Base-by-base conservation (phyloP, 2,888 invertebrate genomes). In the Athalia cordata region DNA sequence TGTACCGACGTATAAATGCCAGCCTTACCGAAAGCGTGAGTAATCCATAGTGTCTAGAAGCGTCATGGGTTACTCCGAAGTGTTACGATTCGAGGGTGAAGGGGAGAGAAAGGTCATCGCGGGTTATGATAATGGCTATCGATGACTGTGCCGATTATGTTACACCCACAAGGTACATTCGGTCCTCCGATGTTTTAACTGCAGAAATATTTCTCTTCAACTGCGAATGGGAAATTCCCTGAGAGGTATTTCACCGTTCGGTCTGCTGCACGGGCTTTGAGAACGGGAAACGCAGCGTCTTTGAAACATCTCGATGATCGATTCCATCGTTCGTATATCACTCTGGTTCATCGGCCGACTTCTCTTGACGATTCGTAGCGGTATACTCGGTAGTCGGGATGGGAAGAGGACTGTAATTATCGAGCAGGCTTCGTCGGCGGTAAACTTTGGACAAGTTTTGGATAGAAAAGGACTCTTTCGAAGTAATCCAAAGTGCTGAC, bases 401-500 rank as follows among this genome's bases (percentile, higher is more conserved):
- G 62, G 29, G 59, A 11, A 15, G 29, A 5, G 52, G 29, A 29
- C 43, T 29, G 49, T 52, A 62, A 62, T 75, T 50, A 64, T 6
- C 6, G 11, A 13, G 8, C n/a, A 29, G 3, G n/a, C 68, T 55
- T 43, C 13, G 59, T 15, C 3, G 47, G 43, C 29, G 29, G 6
- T 62, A 13, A 52, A 75, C n/a, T 75, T 64, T 11, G 43, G n/a
- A 8, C 4, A 62, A 62, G 47, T 64, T 75, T 50, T 15, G 50
- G 13, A 59, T 59, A 72, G n/a, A 59, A 59, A 72, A 47, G 15
- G 62, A 75, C 50, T 64, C n/a, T 62, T 62, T 13, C 50, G 29
- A 75, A 75, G 75, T 62, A 15, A 49, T 64, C 62, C 50, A 64
- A 75, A 75, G 49, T 64, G 75, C 62, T 75, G 75, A 75, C 75